These are phyloP conservation scores for Molossus molossus DNA, from an alignment of 2,797 vertebrate species.

Conservation along the genomic window DNA sequence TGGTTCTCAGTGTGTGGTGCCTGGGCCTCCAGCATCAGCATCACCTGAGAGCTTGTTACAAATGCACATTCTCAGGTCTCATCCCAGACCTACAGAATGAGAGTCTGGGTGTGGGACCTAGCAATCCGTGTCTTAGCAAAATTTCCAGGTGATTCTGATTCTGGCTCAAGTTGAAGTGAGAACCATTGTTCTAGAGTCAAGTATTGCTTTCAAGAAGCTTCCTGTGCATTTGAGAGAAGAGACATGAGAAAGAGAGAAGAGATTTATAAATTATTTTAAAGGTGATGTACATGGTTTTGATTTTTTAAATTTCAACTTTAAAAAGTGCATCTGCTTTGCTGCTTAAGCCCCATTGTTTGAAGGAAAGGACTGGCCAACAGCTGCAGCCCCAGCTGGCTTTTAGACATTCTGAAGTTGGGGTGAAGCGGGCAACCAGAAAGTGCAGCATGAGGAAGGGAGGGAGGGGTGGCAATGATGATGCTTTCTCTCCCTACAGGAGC, in stretches of 20 bases:
- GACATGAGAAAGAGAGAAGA: neutral
- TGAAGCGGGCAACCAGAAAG: neutral
- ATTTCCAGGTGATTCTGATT: neutral
- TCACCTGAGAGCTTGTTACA: neutral
- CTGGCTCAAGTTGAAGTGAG: neutral
- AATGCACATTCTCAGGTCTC: neutral
- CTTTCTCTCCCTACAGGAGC: neutral
- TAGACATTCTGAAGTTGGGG: neutral
- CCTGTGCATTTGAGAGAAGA: neutral
- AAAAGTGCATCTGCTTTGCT: constrained; percentile 26
- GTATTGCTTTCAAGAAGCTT: neutral
- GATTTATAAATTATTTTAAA: constrained; percentile 41
- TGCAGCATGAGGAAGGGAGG: neutral
- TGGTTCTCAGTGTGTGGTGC: neutral
- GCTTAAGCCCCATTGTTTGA: neutral
- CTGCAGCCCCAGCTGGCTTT: neutral
- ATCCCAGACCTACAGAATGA: neutral
- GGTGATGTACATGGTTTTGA: neutral
- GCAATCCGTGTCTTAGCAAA: neutral
- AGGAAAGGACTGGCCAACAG: neutral
- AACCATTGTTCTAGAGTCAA: neutral
- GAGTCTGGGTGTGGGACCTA: neutral
- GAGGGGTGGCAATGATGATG: neutral
- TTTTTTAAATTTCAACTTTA: constrained; percentile 41
- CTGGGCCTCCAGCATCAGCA: neutral